Conservation (phyloP, 2,888 invertebrate species). For the Agrotis clavis region DNA sequence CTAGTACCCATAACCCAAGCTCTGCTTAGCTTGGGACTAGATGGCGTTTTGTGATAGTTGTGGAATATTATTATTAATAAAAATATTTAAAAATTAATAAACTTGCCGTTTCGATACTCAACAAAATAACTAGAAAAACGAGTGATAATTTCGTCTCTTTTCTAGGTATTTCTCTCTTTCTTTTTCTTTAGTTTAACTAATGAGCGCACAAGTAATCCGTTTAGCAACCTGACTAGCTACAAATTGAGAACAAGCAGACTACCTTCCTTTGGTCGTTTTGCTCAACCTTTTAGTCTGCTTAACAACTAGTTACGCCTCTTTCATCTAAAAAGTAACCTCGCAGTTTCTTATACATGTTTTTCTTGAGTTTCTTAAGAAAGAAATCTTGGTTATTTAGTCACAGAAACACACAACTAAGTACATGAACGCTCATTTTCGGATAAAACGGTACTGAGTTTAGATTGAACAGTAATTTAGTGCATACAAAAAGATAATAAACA, state of each 20-base stretch:
- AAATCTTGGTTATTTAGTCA: too few species aligned
- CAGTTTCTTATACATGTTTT: neutral
- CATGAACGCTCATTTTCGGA: too few species aligned
- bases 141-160: neutral
- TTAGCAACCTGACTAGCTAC: conserved; percentile 23
- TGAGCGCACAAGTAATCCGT: conserved; percentile 37
- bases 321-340: neutral
- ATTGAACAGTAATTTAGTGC: too few species aligned
- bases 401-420: too few species aligned
- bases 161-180: neutral
- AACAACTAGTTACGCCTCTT: conserved; percentile 3
- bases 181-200: conserved; percentile 29
- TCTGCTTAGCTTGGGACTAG: too few species aligned
- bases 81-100: too few species aligned
- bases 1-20: too few species aligned
- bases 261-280: neutral
- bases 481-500: too few species aligned
- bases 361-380: neutral
- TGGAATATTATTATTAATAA: too few species aligned
- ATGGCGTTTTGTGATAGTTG: too few species aligned
- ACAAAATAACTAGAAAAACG: neutral
- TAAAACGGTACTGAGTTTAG: too few species aligned
- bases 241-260: conserved; percentile 27
- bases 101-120: neutral
- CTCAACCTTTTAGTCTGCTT: neutral